These are phyloP conservation scores for Chionomys nivalis DNA, from an alignment of 2,113 vertebrate genomes.

Conservation along the genomic window DNA sequence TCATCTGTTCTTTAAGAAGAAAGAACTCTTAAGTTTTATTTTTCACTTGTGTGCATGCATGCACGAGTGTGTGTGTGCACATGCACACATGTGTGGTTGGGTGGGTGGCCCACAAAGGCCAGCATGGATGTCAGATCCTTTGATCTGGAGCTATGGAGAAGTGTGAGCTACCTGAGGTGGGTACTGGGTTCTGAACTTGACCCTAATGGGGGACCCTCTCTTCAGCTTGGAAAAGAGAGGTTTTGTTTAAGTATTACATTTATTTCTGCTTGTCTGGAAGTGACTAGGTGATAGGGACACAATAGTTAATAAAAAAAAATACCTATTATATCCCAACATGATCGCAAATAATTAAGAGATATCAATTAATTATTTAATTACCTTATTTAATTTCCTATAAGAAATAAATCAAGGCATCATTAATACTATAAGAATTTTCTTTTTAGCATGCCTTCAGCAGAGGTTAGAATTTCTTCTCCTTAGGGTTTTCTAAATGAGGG, in stretches of 20 bases:
- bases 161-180: not conserved
- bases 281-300: not conserved
- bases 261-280: not conserved
- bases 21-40: not conserved
- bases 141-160: not conserved
- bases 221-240: not conserved
- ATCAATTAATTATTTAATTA: not conserved
- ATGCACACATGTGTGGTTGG: accelerated
- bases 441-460: not conserved
- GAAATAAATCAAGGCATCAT: not conserved
- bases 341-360: conserved; percentile 19
- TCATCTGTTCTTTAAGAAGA: not conserved
- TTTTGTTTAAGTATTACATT: not conserved
- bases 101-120: too few species aligned
- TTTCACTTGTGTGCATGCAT: not conserved
- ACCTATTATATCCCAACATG: not conserved
- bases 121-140: too few species aligned
- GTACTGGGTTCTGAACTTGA: not conserved
- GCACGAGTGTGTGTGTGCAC: not conserved
- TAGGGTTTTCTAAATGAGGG: not conserved
- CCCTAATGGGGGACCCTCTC: too few species aligned
- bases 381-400: not conserved
- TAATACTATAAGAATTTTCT: not conserved
- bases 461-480: not conserved
- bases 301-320: conserved; percentile 33